Evolutionary conservation across 2,797 vertebrate species (phyloP).

Genomic region (Hirundo rustica): DNA sequence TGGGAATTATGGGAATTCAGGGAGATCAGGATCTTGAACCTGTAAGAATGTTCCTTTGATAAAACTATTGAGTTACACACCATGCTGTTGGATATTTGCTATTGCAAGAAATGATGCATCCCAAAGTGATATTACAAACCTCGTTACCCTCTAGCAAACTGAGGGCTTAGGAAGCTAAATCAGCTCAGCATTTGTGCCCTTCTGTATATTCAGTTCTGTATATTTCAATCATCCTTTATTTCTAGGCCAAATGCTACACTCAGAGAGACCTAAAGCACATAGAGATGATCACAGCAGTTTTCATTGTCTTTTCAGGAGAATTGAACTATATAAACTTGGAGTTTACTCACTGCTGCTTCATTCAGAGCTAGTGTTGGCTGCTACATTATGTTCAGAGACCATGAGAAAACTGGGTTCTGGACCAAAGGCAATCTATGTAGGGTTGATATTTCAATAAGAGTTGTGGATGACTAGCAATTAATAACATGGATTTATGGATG

Average conservation of each 20-base stretch:
- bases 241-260: not conserved
- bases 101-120: not conserved
- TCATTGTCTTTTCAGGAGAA: not conserved
- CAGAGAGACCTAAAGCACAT: not conserved
- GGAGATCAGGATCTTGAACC: not conserved
- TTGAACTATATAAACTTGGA: not conserved
- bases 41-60: not conserved
- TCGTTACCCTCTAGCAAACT: not conserved
- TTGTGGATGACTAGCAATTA: constrained; percentile 27
- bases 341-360: constrained; percentile 8
- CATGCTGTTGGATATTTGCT: not conserved
- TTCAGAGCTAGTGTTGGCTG: not conserved
- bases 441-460: constrained; percentile 34
- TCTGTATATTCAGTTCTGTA: not conserved
- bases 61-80: not conserved
- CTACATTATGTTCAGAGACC: not conserved
- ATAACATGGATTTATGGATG: not conserved
- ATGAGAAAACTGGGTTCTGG: constrained; percentile 32
- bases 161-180: not conserved
- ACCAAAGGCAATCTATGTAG: not conserved
- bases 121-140: not conserved
- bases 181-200: not conserved
- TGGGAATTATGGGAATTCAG: not conserved
- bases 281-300: not conserved
- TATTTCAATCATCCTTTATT: not conserved